Evolutionary conservation across 2,113 vertebrate genomes (phyloP), one percentile per base, ranked within the genome.

Genomic region (Penelope pileata): DNA sequence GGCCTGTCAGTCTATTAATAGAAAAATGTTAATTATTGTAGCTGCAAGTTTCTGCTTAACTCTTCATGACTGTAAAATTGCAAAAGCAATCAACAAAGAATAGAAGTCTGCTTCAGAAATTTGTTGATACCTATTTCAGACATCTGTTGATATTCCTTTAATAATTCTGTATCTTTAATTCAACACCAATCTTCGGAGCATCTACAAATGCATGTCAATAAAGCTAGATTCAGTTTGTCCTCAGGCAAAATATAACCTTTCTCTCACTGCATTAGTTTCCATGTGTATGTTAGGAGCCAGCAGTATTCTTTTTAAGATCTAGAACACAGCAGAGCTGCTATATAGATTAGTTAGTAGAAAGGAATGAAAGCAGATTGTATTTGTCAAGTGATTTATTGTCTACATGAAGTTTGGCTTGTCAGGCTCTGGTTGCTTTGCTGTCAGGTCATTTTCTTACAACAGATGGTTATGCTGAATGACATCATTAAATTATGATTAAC

Each of bases 331-430:
- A 83, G 27, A 88, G 45, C 51, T 83, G 76, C 81, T 72, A 43
- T 43, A 86, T 38, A 85, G 86, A 95, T 93, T 87, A 91, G 83
- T 77, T 91, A 95, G 72, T 48, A 87, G 82, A 95, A 86, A 91
- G 19, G 43, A 91, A 86, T 54, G 70, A 93, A 92, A 88, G 60
- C 83, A 90, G 69, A 91, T 89, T 96, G 85, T 77, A 80, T 95
- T 96, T 94, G 60, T 92, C 91, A 94, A 95, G 88, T 77, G 77
- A 93, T 89, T 91, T 85, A 91, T 93, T 94, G 79, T 83, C 91
- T 93, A 38, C 62, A 59, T 54, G 72, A 7, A 89, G 62, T 50
- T 58, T 79, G 36, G 73, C 16, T 67, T 89, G 53, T 86, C 60
- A 94, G 42, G 51, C 48, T 90, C 19, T 75, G 50, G 36, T 91